Base-by-base conservation (phyloP, 2,888 invertebrate species). In the Dexiosoma caninum region DNA sequence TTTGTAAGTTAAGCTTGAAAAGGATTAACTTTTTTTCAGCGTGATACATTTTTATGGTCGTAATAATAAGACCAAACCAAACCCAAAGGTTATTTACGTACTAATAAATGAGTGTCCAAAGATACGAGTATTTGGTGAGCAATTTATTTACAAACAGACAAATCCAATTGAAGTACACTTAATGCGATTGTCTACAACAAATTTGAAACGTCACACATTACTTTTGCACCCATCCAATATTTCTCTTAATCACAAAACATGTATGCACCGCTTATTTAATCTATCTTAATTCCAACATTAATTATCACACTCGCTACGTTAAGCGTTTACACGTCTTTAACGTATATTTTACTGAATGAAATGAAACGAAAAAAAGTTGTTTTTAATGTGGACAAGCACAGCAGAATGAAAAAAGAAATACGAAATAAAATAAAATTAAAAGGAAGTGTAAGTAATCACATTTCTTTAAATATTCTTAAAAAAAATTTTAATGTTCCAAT, bases 381-480 rank as follows among this genome's bases (percentile, higher is more conserved):
- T n/a, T n/a, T n/a, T n/a, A n/a, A 2, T 16, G n/a, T 27, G 27
- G 19, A 27, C 35, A 40, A 32, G 14, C 21, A 51, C 37, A 30
- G 9, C 6, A 32, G 14, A 27, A 23, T n/a, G 51, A 32, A 32
- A 32, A 21, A 44, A 8, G 3, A 14, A 44, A 1, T 35, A 27
- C 16, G 53, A 42, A 10, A 6, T 8, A 9, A 40, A 21, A 59
- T 57, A 40, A 75, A 57, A 75, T 66, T 46, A 57, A 42, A n/a
- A 37, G 37, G 21, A 75, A 66, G 40, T 57, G 57, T 75, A 49
- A 42, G 40, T 66, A 59, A 59, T 42, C 51, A 67, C 16, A 49
- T 67, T 66, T 40, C 49, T 51, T 59, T 44, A 51, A 67, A 42
- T 35, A 8, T 51, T 44, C 2, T n/a, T n/a, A n/a, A n/a, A n/a